Percentiles rank a stretch among this genome's conserved stretches.
Evolutionary conservation across 92 coral and sea anemone species (phyloP).

Genomic region (Phenganax subtilis): DNA sequence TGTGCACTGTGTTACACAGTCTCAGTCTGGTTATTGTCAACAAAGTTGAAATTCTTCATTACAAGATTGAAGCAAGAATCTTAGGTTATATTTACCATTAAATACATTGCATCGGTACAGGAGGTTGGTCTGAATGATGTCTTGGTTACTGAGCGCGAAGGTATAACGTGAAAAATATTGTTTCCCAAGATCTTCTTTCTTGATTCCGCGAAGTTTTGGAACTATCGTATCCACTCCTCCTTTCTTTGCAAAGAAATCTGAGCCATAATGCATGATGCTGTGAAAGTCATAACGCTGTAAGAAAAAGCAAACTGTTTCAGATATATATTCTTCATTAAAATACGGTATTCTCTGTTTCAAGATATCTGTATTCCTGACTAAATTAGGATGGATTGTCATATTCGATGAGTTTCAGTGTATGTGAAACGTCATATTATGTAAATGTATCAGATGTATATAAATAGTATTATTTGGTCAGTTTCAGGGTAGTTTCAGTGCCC

Average conservation of each 20-base stretch:
- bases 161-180: constrained; percentile 47
- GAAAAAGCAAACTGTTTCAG: not conserved
- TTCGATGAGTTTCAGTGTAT: no score
- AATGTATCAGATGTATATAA: no score
- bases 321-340: not conserved
- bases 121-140: constrained; percentile 63
- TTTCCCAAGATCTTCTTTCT: constrained; percentile 55
- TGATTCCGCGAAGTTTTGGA: constrained; percentile 50
- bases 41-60: not conserved
- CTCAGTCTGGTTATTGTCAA: not conserved
- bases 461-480: no score
- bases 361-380: no score
- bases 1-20: no score
- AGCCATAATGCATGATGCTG: constrained; percentile 74
- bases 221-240: constrained; percentile 47
- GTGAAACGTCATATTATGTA: no score
- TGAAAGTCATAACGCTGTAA: constrained; percentile 63
- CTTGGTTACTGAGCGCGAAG: constrained; percentile 51
- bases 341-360: not conserved
- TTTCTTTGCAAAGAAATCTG: constrained; percentile 51
- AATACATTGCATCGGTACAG: constrained; percentile 55
- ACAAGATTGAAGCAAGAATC: not conserved
- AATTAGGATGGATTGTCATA: no score
- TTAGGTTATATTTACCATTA: constrained; percentile 41
- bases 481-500: no score